Base-by-base conservation (phyloP, 2,888 invertebrate species). In the Cyclophora albipunctata region DNA sequence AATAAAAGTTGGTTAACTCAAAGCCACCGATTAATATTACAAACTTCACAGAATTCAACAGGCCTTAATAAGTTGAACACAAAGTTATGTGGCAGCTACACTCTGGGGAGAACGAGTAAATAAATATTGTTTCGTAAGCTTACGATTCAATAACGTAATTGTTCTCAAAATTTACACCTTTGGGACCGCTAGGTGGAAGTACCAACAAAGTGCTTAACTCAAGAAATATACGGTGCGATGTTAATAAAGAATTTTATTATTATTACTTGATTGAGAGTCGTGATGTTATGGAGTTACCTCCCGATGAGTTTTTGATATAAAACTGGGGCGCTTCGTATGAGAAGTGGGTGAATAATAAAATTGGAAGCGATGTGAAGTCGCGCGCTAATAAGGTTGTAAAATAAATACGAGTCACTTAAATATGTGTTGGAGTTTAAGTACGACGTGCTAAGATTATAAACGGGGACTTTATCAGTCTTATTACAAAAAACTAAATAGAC, bases 21-120 rank as follows among this genome's bases (percentile, higher is more conserved):
- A 49, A 53, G 58, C 64, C 66, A 72, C 73, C 77, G 77, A 79
- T 78, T 80, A 73, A 76, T 75, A 73, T 73, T 69, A 65, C 63
- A 62, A 79, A 78, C 59, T 74, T 73, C 60, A 60, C 57, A 58
- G 67, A 70, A 67, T 72, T 70, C 69, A 60, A 64, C 67, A 58
- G 60, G 67, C 60, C 67, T 73, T 75, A 72, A 71, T 75, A 77
- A 75, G 69, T 71, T 71, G 51, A 50, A 61, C 64, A 69, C 71
- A 69, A 74, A 75, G 75, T 78, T 71, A 72, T 64, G 69, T 67
- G 68, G 70, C 66, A 60, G 61, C 52, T 52, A 46, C 48, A 56
- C 64, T 57, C 57, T 54, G 53, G 60, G 59, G 60, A 55, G 48
- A 52, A 57, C 61, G 56, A 60, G 60, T 60, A 57, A 53, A 58